A percentile compares a stretch with the other conserved stretches of the same genome.
Evolutionary conservation across 2,113 vertebrate species (phyloP).

Genomic region (Cyanoramphus novaezelandiae): DNA sequence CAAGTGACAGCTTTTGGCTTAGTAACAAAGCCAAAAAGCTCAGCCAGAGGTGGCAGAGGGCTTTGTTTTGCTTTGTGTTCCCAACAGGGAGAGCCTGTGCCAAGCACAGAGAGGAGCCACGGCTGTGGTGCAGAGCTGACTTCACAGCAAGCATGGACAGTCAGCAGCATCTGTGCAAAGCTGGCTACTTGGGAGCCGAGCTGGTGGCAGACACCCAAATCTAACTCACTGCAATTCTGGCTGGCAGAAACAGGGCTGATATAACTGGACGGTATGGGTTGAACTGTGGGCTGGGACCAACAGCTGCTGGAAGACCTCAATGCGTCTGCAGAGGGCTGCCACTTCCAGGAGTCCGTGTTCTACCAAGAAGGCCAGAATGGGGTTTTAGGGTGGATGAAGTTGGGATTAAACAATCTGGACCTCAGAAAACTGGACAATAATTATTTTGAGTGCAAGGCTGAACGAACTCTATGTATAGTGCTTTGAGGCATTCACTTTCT

Average conservation of each 20-base stretch:
- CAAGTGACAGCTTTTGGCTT: neutral
- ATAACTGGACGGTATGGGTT: neutral
- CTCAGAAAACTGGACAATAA: neutral
- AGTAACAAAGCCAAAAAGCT: neutral
- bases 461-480: neutral
- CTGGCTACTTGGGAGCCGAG: rapidly evolving
- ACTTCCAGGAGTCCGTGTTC: neutral
- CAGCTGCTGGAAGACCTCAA: neutral
- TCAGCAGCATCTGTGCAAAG: neutral
- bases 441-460: neutral
- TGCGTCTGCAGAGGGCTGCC: neutral
- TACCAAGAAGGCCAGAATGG: neutral
- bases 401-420: neutral
- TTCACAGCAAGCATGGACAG: neutral
- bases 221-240: neutral
- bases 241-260: neutral
- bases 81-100: neutral
- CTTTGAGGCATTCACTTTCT: neutral
- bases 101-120: neutral
- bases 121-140: neutral
- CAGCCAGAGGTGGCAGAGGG: neutral
- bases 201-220: neutral
- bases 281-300: neutral
- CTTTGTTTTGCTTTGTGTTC: neutral
- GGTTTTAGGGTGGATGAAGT: neutral